phyloP scores from a whole-genome alignment of 2,888 invertebrate species.

The Halocaridina rubra region DNA sequence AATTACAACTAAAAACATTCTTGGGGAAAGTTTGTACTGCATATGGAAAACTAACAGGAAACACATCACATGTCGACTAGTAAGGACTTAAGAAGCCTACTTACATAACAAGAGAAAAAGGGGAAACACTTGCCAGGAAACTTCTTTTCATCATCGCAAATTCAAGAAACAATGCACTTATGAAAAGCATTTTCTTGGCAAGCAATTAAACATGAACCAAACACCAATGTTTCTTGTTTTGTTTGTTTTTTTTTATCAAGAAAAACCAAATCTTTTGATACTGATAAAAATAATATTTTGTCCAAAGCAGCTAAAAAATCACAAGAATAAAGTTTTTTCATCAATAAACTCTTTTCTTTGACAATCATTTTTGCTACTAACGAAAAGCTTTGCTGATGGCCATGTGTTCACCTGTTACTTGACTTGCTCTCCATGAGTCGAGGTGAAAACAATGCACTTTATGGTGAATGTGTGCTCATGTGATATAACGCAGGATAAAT shows the following conservation, averaged over 20 bases:
- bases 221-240: conserved; percentile 47
- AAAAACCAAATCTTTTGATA: conserved; percentile 22
- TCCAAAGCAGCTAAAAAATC: conserved; percentile 26
- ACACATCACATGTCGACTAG: conserved; percentile 63
- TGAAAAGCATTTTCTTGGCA: conserved; percentile 36
- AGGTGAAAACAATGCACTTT: conserved; percentile 59
- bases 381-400: conserved; percentile 17
- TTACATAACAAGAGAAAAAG: conserved; percentile 40
- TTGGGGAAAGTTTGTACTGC: conserved; percentile 62
- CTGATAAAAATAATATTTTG: conserved; percentile 38
- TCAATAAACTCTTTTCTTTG: conserved; percentile 32
- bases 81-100: conserved; percentile 56
- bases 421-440: conserved; percentile 36
- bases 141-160: conserved; percentile 39
- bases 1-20: conserved; percentile 51
- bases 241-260: conserved; percentile 34
- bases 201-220: conserved; percentile 52
- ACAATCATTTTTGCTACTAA: conserved; percentile 24
- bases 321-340: conserved; percentile 57
- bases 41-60: conserved; percentile 58
- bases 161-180: conserved; percentile 17
- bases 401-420: conserved; percentile 29
- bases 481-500: conserved; percentile 59
- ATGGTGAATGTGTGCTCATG: conserved; percentile 62
- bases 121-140: conserved; percentile 37